Evolutionary conservation across 2,888 invertebrate species (phyloP), one percentile per base, ranked within the genome.

Genomic region (Pristionchus exspectatus): DNA sequence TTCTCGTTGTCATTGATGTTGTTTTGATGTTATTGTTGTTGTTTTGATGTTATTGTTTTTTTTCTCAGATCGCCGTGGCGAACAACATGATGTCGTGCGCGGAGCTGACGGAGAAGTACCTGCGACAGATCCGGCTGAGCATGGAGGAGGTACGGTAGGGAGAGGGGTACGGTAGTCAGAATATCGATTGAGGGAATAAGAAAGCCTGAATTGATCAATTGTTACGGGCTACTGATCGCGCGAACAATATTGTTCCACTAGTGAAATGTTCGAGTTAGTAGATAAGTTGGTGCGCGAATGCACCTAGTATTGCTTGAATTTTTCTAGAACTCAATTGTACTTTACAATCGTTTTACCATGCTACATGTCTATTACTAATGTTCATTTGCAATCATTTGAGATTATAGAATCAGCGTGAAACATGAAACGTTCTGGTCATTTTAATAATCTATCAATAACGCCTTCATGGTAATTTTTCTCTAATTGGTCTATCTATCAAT

Each of bases 51-150:
- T 90, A 81, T 81, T 14, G 38, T 74, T 74, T 7, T 30, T 21
- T 24, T 0, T 72, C 44, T 50, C 93, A 96, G 96, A 95, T 96
- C 93, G 98, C 98, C 0, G 97, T 98, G 90, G 97, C 98, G 66
- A 99, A 99, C 96, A 98, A 98, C 96, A 97, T 98, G 95, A 96
- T 97, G 94, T 97, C 97, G 95, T 97, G 98, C 96, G 97, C 97
- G 90, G 97, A 98, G 93, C 96, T 98, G 92, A 97, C 98, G 24
- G 94, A 95, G 74, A 93, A 94, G 87, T 91, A 94, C 81, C 94
- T 93, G 91, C 92, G 90, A 66, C 92, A 93, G 87, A 93, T 93
- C 38, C 90, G 94, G 7, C 50, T 94, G 59, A 93, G 93, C 44
- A 94, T 94, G 91, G 94, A 94, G 77, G 90, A 90, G 30, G 91